Evolutionary conservation across 2,113 vertebrate genomes (phyloP).

Genomic region (Alectura lathami): DNA sequence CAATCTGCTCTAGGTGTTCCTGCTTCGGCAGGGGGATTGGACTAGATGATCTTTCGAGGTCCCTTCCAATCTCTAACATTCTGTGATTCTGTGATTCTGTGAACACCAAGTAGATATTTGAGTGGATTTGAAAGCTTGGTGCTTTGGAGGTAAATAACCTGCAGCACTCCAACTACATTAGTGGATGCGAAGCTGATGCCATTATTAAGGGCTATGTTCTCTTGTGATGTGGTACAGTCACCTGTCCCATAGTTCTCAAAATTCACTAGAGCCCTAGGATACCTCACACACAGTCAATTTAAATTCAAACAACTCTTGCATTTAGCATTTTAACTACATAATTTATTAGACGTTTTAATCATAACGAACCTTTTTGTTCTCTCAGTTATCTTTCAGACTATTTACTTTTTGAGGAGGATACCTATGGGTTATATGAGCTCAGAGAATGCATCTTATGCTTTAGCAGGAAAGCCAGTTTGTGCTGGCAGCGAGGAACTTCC

Average conservation of each 20-base stretch:
- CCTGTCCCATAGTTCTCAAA: neutral
- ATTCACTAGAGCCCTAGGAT: neutral
- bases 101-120: neutral
- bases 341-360: neutral
- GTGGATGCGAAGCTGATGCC: constrained; percentile 19
- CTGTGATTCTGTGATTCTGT: no score
- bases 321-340: neutral
- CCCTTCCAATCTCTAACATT: no score
- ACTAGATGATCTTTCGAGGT: no score
- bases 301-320: neutral
- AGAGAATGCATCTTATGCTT: neutral
- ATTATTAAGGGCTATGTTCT: neutral
- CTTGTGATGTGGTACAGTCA: neutral
- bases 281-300: neutral
- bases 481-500: neutral
- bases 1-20: no score
- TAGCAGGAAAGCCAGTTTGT: neutral
- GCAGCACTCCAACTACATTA: neutral
- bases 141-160: constrained; percentile 18
- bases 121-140: constrained; percentile 36
- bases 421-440: neutral
- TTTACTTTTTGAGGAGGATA: neutral
- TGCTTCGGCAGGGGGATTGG: no score
- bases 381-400: neutral
- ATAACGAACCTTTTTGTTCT: neutral